Base-by-base conservation (phyloP, 2,888 invertebrate genomes). In the Drosophila nigricruria region DNA sequence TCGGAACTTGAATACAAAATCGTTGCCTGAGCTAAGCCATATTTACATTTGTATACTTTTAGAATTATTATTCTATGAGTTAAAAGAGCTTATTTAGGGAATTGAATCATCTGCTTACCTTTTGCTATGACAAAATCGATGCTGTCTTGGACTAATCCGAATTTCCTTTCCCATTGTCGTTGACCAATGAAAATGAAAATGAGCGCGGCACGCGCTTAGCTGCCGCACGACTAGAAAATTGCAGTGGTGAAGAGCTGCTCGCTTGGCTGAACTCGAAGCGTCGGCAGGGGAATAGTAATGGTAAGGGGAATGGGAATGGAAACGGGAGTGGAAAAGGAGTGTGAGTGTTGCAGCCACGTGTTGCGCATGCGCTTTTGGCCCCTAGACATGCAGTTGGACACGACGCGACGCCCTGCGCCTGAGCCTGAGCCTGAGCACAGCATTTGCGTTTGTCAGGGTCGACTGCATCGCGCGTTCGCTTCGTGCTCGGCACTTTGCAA, bases 311-410 rank as follows among this genome's bases (percentile, higher is more conserved):
- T 32, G 50, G 53, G 72, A 40, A 62, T 27, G 57, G 66, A 36
- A 12, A 54, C n/a, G 65, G 66, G 45, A 12, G 47, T 47, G 52
- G 45, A 5, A 56, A 53, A 53, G 63, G 65, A 69, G 70, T 73
- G 70, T 58, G 67, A 61, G 67, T 63, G 63, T 43, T 53, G 80
- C 58, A 73, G 89, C 89, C 92, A 91, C 91, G 91, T 91, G 91
- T 91, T 91, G 90, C 88, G 91, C 91, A 87, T 91, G 91, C 91
- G 91, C 90, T 74, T 74, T 79, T 79, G 54, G 79, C 75, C 76
- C 67, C 75, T 71, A 72, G 80, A 77, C 73, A 67, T 56, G 62
- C 54, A 76, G 78, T 77, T 73, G 75, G 79, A 76, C 89, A 87
- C 89, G 85, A 89, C 54, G 68, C 66, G 66, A 32, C 80, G 82